Base-by-base conservation (phyloP, 2,113 vertebrate genomes). In the Silurus meridionalis region DNA sequence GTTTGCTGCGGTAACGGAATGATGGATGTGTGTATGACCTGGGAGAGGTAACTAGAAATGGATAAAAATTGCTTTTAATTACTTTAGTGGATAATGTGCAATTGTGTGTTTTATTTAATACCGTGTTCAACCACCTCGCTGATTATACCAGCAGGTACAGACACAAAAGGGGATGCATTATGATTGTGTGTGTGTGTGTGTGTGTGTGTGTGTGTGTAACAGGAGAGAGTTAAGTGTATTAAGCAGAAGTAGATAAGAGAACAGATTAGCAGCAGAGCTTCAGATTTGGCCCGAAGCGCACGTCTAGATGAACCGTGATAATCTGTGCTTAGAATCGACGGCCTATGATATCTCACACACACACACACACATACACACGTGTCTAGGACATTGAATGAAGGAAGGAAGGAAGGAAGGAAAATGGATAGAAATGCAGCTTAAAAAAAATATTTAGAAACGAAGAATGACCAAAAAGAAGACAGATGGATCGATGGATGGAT, bases 311-410 rank as follows among this genome's bases (percentile, higher is more conserved):
- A 80, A 83, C 63, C 46, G 9, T 2, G 55, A 57, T 87, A 87
- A 87, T 87, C 86, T 72, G 74, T 71, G 53, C 72, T 83, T 52
- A 58, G 74, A 83, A 83, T 87, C 82, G 53, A 67, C 81, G 88
- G 90, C 91, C 88, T 87, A 50, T 23, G 79, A 89, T 87, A 78
- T 78, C 90, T 90, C 88, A 83, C 87, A 64, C 50, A 72, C 46
- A 80, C 7, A 61, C 69, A 85, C 80, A 50, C 57, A 82, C 25
- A 50, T 28, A 82, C 58, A 21, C 23, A 61, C 28, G 63, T 25
- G 63, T 66, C 25, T 25, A 25, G 64, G 11, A 10, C 19, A 21
- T 8, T 23, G 6, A 63, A 61, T 61, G 17, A 61, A 64, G 2
- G 23, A n/a, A 10, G 2, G 61, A n/a, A n/a, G 61, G 61, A 64